phyloP scores from a whole-genome alignment of 1,140 invertebrate species.

The Psilanteris sp. region DNA sequence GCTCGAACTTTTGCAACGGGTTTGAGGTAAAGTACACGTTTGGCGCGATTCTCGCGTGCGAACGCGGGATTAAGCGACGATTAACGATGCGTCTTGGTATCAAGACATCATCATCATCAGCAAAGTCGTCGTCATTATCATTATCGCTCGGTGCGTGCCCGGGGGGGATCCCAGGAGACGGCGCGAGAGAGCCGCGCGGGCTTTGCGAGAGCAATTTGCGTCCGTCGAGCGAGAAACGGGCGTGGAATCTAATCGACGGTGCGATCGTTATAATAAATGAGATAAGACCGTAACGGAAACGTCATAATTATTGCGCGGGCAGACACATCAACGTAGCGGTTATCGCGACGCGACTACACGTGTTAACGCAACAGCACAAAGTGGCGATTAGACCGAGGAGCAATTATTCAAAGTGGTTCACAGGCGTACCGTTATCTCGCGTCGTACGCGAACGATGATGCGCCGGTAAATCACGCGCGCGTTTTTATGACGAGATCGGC shows the following conservation, averaged over 20 bases:
- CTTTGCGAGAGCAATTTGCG: constrained; percentile 66
- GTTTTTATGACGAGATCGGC: no score
- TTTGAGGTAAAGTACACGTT: constrained; percentile 17
- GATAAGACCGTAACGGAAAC: constrained; percentile 73
- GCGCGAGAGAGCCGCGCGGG: constrained; percentile 11
- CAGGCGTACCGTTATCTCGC: neutral
- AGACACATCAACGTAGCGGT: constrained; percentile 19
- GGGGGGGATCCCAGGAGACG: constrained; percentile 12
- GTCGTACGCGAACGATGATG: neutral
- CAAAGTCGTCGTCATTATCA: constrained; percentile 34
- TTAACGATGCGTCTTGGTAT: constrained; percentile 72
- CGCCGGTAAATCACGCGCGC: neutral
- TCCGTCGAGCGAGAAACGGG: constrained; percentile 69
- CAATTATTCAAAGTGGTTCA: constrained; percentile 48
- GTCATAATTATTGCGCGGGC: constrained; percentile 68
- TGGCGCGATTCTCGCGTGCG: constrained; percentile 48
- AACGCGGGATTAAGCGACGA: constrained; percentile 69
- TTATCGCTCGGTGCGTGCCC: constrained; percentile 33
- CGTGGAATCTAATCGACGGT: constrained; percentile 68
- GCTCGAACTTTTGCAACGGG: constrained; percentile 5
- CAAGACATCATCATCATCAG: constrained; percentile 72
- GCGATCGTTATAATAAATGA: constrained; percentile 72
- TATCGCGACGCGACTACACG: constrained; percentile 40
- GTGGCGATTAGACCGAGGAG: constrained; percentile 59
- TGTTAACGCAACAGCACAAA: constrained; percentile 22